phyloP scores from a whole-genome alignment of 2,888 invertebrate genomes.

The Cephalotes varians region DNA sequence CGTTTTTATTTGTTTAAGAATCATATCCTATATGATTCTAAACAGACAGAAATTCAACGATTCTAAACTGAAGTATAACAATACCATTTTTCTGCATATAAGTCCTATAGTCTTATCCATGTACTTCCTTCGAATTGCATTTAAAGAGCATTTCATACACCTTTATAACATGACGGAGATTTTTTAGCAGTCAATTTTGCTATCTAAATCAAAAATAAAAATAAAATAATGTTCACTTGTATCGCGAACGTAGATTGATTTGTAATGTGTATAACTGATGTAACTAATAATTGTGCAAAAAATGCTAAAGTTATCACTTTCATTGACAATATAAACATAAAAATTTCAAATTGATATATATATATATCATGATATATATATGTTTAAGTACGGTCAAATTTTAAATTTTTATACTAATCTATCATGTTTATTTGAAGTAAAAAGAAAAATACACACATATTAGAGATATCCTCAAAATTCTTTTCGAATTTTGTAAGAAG shows the following conservation, averaged over 20 bases:
- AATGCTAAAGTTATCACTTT: not conserved
- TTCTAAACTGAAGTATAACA: constrained; percentile 23
- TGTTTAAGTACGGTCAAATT: constrained; percentile 5
- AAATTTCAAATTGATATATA: constrained; percentile 4
- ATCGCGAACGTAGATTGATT: not conserved
- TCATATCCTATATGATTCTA: not conserved
- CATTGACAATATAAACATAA: not conserved
- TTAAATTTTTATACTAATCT: not conserved
- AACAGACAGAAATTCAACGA: not conserved
- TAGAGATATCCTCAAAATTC: not conserved
- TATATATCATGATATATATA: no score
- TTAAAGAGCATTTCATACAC: constrained; percentile 34
- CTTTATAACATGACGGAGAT: constrained; percentile 17
- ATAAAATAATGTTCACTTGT: not conserved
- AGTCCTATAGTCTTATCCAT: not conserved
- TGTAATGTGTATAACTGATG: not conserved
- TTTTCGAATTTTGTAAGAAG: not conserved
- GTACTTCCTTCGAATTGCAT: constrained; percentile 27
- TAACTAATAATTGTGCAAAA: not conserved
- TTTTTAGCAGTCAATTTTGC: constrained; percentile 25
- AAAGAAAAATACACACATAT: not conserved
- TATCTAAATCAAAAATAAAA: constrained; percentile 24
- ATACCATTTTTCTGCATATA: not conserved
- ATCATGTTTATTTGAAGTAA: constrained; percentile 19
- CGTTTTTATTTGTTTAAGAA: not conserved